These are phyloP conservation scores for Kryptolebias ocellatus DNA, from an alignment of 2,797 vertebrate species.

Conservation along the genomic window DNA sequence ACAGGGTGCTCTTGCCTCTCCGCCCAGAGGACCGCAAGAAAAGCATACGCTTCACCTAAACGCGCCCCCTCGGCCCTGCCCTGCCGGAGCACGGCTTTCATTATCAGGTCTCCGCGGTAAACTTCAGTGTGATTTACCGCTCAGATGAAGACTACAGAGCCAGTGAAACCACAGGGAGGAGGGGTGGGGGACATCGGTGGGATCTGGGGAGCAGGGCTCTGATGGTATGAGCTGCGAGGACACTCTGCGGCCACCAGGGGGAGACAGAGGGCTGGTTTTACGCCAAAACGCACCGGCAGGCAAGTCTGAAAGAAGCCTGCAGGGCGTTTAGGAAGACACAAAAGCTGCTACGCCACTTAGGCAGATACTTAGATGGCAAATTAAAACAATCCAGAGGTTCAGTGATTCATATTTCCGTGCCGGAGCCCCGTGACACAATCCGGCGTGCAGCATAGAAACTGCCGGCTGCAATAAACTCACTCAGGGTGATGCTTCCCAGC, in stretches of 20 bases:
- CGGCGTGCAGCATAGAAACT: slow-evolving; percentile 1
- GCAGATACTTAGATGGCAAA: slow-evolving; percentile 1
- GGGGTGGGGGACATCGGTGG: background rate
- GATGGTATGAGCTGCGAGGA: slow-evolving; percentile 65
- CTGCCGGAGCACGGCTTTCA: background rate
- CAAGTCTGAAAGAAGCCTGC: background rate
- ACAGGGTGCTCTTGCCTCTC: slow-evolving; percentile 3
- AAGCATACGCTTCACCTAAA: slow-evolving; percentile 11
- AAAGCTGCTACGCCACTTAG: background rate
- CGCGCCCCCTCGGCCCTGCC: background rate
- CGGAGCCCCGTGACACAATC: background rate
- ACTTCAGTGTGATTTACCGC: slow-evolving; percentile 13
- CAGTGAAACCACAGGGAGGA: slow-evolving; percentile 18
- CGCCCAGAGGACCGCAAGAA: slow-evolving; percentile 39
- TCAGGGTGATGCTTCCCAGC: slow-evolving; percentile 36
- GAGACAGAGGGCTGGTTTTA: slow-evolving; percentile 46
- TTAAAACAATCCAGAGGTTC: background rate
- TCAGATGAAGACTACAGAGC: background rate
- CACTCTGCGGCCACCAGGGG: slow-evolving; percentile 49
- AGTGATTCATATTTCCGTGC: slow-evolving; percentile 12
- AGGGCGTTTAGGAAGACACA: background rate
- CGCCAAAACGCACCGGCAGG: background rate
- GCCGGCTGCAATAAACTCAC: slow-evolving; percentile 36
- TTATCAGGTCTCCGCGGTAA: background rate
- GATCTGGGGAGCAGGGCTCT: slow-evolving; percentile 78